phyloP scores from a whole-genome alignment of 2,797 vertebrate genomes.

The Scyliorhinus canicula region DNA sequence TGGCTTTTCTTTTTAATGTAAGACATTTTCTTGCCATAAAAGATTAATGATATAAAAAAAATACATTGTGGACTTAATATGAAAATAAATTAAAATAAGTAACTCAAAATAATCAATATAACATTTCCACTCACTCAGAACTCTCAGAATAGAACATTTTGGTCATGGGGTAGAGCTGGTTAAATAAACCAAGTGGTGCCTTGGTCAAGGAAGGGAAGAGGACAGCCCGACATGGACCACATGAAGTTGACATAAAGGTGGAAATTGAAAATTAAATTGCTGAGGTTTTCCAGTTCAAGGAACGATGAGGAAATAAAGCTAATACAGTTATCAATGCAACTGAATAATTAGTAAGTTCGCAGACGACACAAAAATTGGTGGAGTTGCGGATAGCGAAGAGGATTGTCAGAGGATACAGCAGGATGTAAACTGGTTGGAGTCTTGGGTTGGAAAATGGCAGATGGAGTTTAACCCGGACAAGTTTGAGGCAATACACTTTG shows the following conservation, averaged over 20 bases:
- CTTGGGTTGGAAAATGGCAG: no score
- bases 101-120: neutral
- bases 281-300: neutral
- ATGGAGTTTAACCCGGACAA: no score
- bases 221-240: neutral
- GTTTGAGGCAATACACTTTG: no score
- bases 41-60: neutral
- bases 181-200: neutral
- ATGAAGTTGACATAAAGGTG: no score
- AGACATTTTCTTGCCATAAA: no score
- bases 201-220: neutral
- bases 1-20: neutral
- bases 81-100: neutral
- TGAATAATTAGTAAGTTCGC: no score
- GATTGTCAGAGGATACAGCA: no score
- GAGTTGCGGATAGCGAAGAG: no score
- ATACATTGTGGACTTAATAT: neutral
- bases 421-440: no score
- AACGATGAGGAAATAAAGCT: neutral
- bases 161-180: neutral
- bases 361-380: no score
- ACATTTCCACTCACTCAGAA: neutral
- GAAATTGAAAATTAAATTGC: neutral
- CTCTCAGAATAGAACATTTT: neutral
- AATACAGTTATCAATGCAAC: neutral